Base-by-base conservation (phyloP, 2,797 vertebrate species). In the Xiphophorus birchmanni region DNA sequence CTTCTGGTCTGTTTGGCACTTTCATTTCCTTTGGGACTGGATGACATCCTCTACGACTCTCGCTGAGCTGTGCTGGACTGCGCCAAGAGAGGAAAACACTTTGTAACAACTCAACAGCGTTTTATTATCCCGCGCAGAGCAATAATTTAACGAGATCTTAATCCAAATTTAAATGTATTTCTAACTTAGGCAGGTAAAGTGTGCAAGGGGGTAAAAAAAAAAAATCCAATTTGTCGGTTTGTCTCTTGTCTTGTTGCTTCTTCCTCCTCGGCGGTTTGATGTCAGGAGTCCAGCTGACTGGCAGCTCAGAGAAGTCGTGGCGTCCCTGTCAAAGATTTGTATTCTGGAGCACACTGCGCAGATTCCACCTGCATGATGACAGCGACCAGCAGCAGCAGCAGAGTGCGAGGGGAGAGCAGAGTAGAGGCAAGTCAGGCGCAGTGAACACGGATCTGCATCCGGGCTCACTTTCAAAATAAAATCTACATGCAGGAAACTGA, bases 311-410 rank as follows among this genome's bases (percentile, higher is more conserved):
- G 58, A 48, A 35, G 65, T 63, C 75, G 79, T 2, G 74, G 80
- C 44, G 90, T 42, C 29, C 73, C 12, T 74, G 45, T 32, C 40
- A 77, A 45, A 79, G 81, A 71, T 81, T 78, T 52, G 60, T 63
- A 83, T 52, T 18, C 67, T 60, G 75, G 78, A 75, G 75, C 73
- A 82, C 87, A 90, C 77, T 93, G 92, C 92, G 92, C 92, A 94
- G 90, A 94, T 93, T 95, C 95, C 95, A 96, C 95, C 96, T 96
- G 96, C 95, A 94, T 92, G 93, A 95, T 94, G 94, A 94, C 93
- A 93, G 89, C 80, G 56, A 92, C 18, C 90, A 87, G 84, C 86
- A 85, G 81, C 86, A 85, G 78, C 92, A 86, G 94, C 93, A 94
- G 88, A 89, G 80, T 32, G 79, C 56, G 79, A 81, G 83, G 63